Evolutionary conservation across 2,113 vertebrate genomes (phyloP).

Genomic region (Willisornis vidua): DNA sequence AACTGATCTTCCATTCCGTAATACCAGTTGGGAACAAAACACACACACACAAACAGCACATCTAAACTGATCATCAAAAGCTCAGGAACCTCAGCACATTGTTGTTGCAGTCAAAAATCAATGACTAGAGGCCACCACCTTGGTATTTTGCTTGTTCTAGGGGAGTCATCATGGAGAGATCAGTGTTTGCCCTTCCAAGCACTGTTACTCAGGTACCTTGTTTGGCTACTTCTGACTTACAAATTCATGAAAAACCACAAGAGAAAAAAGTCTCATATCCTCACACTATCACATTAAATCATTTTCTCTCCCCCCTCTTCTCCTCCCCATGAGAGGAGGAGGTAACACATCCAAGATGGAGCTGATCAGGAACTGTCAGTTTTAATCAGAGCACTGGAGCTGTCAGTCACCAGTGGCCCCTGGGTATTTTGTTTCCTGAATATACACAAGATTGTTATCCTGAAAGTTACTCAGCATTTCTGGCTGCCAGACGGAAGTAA

Average conservation of each 20-base stretch:
- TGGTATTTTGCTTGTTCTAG: not conserved
- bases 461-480: constrained; percentile 54
- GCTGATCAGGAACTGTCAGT: constrained; percentile 10
- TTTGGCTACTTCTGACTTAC: not conserved
- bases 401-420: not conserved
- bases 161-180: not conserved
- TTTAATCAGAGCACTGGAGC: not conserved
- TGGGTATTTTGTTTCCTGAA: constrained; percentile 38
- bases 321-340: not conserved
- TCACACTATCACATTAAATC: not conserved
- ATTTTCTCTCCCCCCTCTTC: not conserved
- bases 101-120: not conserved
- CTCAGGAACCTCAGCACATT: not conserved
- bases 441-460: not conserved
- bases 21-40: not conserved
- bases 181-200: not conserved
- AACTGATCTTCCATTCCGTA: not conserved
- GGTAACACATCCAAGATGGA: not conserved
- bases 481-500: constrained; percentile 11
- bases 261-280: not conserved
- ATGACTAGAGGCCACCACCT: not conserved
- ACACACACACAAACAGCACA: not conserved
- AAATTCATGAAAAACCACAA: not conserved
- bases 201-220: not conserved
- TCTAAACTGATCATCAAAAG: not conserved